A percentile compares a stretch with the other conserved stretches of the same genome.
These are phyloP conservation scores for Maconellicoccus hirsutus DNA, from an alignment of 1,140 invertebrate species.

Conservation along the genomic window DNA sequence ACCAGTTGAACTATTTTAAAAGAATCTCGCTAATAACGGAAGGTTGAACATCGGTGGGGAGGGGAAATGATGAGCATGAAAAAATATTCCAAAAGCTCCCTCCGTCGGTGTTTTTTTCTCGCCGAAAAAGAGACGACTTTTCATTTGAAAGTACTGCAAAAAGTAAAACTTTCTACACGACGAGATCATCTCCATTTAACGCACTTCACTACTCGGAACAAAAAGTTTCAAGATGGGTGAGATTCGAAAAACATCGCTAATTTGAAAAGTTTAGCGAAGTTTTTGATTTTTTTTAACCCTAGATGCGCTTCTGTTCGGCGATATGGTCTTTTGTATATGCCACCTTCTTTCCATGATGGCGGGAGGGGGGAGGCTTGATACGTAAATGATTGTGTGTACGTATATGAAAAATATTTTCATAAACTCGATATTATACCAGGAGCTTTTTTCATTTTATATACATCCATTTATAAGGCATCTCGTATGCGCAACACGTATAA, in stretches of 20 bases:
- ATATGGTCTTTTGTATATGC: too few relatives aligned
- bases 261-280: background rate
- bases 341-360: too few relatives aligned
- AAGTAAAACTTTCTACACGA: background rate
- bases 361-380: too few relatives aligned
- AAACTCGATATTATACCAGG: too few relatives aligned
- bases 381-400: too few relatives aligned
- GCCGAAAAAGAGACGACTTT: background rate
- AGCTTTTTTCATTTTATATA: too few relatives aligned
- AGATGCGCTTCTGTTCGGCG: too few relatives aligned
- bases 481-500: too few relatives aligned
- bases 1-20: constrained; percentile 9
- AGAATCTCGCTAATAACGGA: background rate
- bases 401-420: too few relatives aligned
- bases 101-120: background rate
- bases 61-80: background rate
- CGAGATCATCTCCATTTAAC: background rate
- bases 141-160: background rate
- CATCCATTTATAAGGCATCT: too few relatives aligned
- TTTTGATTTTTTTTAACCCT: background rate
- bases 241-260: constrained; percentile 8
- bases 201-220: background rate
- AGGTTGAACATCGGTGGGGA: background rate
- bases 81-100: background rate
- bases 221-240: background rate